Evolutionary conservation across 2,797 vertebrate genomes (phyloP), one percentile per base, ranked within the genome.

Genomic region (Premnoplex brunnescens): DNA sequence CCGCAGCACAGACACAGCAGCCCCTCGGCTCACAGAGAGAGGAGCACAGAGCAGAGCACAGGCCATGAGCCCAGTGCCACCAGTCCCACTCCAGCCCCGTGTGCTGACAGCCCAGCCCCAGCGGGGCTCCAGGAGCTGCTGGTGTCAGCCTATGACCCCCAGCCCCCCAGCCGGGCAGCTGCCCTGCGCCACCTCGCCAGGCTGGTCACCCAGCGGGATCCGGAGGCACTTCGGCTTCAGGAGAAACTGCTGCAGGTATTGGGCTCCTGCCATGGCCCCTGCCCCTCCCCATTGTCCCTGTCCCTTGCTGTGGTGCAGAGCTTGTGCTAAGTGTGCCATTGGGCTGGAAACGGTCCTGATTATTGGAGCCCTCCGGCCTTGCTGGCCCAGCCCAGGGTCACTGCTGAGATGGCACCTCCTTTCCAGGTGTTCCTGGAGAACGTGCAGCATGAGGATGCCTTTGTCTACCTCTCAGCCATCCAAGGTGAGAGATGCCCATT

Each of bases 381-480:
- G 51, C 59, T 5, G 2, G 32, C 46, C 24, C 1, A 1, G 60
- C 3, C 0, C 5, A 4, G 48, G 27, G 48, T 71, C 4, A 1
- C 48, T 86, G 60, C 48, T 13, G 4, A 13, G 4, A 13, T 17
- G 4, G n/a, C 2, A 2, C 9, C 68, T 18, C 6, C 7, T 6
- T 7, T 43, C 20, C 97, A 99, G 99, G 97, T 99, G 79, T 99
- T 99, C 95, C 96, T 99, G 91, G 99, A 99, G 96, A 99, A 99
- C 49, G 14, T 99, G 97, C 98, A 99, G 75, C 99, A 99, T 0
- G 98, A 99, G 59, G 99, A 99, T 10, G 97, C 99, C 13, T 99
- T 99, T 59, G 96, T 99, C 64, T 99, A 99, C 97, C 98, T 99
- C 81, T 99, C 99, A 20, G 99, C 99, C 37, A 99, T 99, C 97